phyloP scores from a whole-genome alignment of 1,140 invertebrate species.

The Nixonia krombeini region DNA sequence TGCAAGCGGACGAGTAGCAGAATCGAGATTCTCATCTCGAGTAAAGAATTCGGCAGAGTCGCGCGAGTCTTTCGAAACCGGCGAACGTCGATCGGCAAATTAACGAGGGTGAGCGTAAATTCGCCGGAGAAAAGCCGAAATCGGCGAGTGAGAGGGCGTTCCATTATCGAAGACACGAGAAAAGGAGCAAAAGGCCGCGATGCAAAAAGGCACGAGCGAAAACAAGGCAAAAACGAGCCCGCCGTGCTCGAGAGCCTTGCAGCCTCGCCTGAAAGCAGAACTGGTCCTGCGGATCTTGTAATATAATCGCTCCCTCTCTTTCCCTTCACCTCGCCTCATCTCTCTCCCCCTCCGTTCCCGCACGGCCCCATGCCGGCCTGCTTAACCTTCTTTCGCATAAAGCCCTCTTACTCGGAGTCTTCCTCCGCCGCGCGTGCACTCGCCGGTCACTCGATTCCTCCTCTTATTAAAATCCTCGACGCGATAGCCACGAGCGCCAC shows the following conservation, averaged over 20 bases:
- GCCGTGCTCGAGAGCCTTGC: slow-evolving; percentile 8
- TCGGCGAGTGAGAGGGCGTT: slow-evolving; percentile 42
- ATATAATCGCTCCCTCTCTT: slow-evolving; percentile 44
- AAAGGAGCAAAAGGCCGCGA: slow-evolving; percentile 23
- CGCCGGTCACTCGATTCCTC: slow-evolving; percentile 37
- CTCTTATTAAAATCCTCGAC: too few relatives aligned
- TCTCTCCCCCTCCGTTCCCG: slow-evolving; percentile 18
- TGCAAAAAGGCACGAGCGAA: slow-evolving; percentile 27
- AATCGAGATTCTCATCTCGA: slow-evolving; percentile 33
- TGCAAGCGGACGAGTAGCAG: too few relatives aligned
- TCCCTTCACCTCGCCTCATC: slow-evolving; percentile 18
- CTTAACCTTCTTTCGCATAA: slow-evolving; percentile 34
- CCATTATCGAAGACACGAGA: slow-evolving; percentile 43
- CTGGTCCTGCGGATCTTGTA: slow-evolving; percentile 48
- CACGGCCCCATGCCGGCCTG: too few relatives aligned
- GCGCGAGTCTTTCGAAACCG: slow-evolving; percentile 30
- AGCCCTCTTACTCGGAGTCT: slow-evolving; percentile 7
- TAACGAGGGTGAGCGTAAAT: slow-evolving; percentile 49
- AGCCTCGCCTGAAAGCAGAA: slow-evolving; percentile 31
- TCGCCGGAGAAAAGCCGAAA: slow-evolving; percentile 37
- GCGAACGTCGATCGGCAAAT: slow-evolving; percentile 31
- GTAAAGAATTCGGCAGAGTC: slow-evolving; percentile 3
- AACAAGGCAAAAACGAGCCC: slow-evolving; percentile 29
- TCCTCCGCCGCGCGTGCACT: slow-evolving; percentile 4
- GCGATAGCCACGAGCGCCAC: too few relatives aligned